Evolutionary conservation across 2,113 vertebrate genomes (phyloP).

Genomic region (Macquaria australasica): DNA sequence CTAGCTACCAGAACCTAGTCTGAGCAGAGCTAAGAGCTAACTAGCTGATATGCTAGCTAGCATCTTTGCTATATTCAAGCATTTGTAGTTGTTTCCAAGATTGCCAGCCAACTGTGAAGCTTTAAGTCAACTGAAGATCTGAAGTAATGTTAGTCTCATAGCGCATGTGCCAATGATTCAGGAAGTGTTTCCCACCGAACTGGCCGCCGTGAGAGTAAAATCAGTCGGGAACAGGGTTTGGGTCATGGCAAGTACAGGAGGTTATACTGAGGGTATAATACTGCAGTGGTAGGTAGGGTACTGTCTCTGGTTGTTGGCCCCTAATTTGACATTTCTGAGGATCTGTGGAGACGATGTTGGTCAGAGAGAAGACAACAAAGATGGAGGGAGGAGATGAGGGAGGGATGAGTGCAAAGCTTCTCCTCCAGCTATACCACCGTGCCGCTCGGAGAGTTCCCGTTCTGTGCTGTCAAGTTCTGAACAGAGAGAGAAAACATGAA

Average conservation of each 20-base stretch:
- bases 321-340: constrained; percentile 13
- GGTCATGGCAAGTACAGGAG: constrained; percentile 20
- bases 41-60: background rate
- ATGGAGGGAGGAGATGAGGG: background rate
- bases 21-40: background rate
- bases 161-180: background rate
- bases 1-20: background rate
- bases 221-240: background rate
- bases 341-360: background rate
- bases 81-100: background rate
- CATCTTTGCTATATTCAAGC: background rate
- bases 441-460: constrained; percentile 91
- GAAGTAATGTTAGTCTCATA: background rate
- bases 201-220: background rate
- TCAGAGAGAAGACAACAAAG: background rate
- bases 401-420: constrained; percentile 63
- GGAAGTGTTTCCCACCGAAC: constrained; percentile 34
- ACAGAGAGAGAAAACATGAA: constrained; percentile 43
- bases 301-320: constrained; percentile 43
- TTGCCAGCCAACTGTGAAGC: background rate
- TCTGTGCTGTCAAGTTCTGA: constrained; percentile 90
- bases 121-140: background rate
- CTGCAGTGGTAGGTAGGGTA: constrained; percentile 26
- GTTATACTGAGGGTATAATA: constrained; percentile 58
- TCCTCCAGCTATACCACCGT: constrained; percentile 89